A percentile compares a stretch with the other conserved stretches of the same genome.
These are phyloP conservation scores for Drosophila paramelanica DNA, from an alignment of 2,888 invertebrate species.

Conservation along the genomic window DNA sequence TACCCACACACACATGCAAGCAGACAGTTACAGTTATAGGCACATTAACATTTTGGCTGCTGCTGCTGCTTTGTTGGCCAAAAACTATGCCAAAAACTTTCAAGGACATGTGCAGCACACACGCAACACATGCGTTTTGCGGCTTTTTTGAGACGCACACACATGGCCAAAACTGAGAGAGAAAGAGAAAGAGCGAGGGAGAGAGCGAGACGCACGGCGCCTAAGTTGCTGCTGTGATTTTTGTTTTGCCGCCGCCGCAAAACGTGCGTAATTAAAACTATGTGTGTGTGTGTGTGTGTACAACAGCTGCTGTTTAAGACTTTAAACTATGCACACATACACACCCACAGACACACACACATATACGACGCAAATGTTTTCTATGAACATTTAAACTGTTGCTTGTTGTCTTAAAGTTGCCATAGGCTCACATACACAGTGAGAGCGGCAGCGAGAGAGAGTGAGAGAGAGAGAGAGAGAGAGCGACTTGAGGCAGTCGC, in stretches of 20 bases:
- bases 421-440: constrained; percentile 19
- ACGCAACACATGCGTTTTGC: constrained; percentile 60
- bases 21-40: constrained; percentile 48
- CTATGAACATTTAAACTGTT: constrained; percentile 58
- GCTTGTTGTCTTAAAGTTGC: constrained; percentile 41
- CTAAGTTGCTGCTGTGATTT: constrained; percentile 61
- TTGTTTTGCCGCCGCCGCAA: constrained; percentile 64
- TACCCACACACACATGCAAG: constrained; percentile 8
- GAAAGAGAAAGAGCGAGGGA: not conserved
- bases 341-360: constrained; percentile 20
- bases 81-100: constrained; percentile 85
- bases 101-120: constrained; percentile 82
- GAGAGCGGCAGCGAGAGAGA: not conserved
- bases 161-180: not conserved
- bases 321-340: constrained; percentile 46
- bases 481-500: constrained; percentile 16
- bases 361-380: constrained; percentile 30
- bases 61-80: constrained; percentile 47
- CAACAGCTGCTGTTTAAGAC: constrained; percentile 43
- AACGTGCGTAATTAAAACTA: constrained; percentile 81
- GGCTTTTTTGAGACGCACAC: constrained; percentile 48
- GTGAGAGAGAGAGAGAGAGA: not conserved
- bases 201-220: constrained; percentile 6
- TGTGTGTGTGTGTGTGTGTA: constrained; percentile 23
- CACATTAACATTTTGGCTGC: constrained; percentile 61